Base-by-base conservation (phyloP, 2,888 invertebrate species). In the Thymelicus lineola region DNA sequence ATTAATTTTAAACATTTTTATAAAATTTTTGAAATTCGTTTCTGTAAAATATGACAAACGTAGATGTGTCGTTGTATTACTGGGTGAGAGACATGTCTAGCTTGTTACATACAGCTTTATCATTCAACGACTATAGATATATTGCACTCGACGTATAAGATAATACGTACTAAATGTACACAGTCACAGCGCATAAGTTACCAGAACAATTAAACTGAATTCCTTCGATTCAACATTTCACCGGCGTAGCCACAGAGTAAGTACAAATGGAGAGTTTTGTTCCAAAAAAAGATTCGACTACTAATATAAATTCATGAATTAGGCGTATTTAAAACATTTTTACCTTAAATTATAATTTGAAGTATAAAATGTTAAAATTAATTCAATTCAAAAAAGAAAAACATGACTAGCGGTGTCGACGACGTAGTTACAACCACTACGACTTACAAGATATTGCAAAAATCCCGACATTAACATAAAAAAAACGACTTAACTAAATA, bases 221-320 rank as follows among this genome's bases (percentile, higher is more conserved):
- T 20, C 17, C n/a, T 53, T 10, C 10, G 20, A 53, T 63, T 63
- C 62, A 63, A 50, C 50, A 17, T 36, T n/a, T 17, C 7, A 50
- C 36, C 17, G 38, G 9, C 7, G 50, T 12, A 36, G 50, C 53
- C 53, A 20, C 20, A 20, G 53, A 53, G 53, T 53, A 17, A 53
- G 53, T 53, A 53, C 17, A 7, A 7, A 42, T 12, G 28, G 28
- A 42, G 42, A 42, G 42, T 2, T 38, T 38, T 3, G 42, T 42
- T 42, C 3, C 9, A 12, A 42, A 42, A 42, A 42, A 10, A 42
- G 10, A 42, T 12, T 0, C 38, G 7, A 48, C 15, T 15, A 48
- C 5, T 46, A 12, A 46, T 6, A 50, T 50, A 50, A 17, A 15
- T 50, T 7, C 15, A 50, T 7, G 9, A 17, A 50, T 42, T 42